Base-by-base conservation (phyloP, 1,140 invertebrate genomes). In the Geopemphigus sp. region DNA sequence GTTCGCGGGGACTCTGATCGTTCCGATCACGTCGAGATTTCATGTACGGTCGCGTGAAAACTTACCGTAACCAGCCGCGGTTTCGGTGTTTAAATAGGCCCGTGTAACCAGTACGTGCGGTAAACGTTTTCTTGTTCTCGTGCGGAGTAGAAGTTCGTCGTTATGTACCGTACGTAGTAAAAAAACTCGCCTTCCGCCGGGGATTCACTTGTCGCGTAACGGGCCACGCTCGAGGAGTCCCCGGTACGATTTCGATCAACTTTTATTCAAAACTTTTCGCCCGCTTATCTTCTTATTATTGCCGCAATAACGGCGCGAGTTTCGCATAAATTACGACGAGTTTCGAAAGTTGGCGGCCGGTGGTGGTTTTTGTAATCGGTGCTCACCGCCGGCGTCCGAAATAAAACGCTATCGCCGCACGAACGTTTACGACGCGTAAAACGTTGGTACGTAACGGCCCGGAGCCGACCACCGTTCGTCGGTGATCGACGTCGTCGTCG, bases 211-310 rank as follows among this genome's bases (percentile, higher is more conserved):
- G 70, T n/a, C 50, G 61, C 19, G 32, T 24, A 15, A n/a, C n/a
- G 32, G 3, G 32, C 3, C 32, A 39, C 5, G 17, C 50, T 72
- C 50, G 1, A 47, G 39, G 1, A 47, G 39, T 70, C 5, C 22
- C 4, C 45, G 1, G 17, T 11, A 39, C 45, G 1, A 72, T 72
- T 54, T 72, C 24, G 26, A 73, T 73, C 70, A 73, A 73, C 17
- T 73, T 73, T 73, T 73, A 73, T 56, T 56, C 50, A 73, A 73
- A 73, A 73, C 24, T 73, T 73, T 73, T n/a, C n/a, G 10, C 0
- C 50, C 15, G 8, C 26, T 73, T 54, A 54, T 56, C 29, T 73
- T 39, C 70, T 73, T 73, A 73, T 73, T 73, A 73, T 32, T 14
- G 70, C 17, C 24, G n/a, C 24, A 54, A 32, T n/a, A 73, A 73